Base-by-base conservation (phyloP, 2,888 invertebrate species). In the Habroteleia sp. region DNA sequence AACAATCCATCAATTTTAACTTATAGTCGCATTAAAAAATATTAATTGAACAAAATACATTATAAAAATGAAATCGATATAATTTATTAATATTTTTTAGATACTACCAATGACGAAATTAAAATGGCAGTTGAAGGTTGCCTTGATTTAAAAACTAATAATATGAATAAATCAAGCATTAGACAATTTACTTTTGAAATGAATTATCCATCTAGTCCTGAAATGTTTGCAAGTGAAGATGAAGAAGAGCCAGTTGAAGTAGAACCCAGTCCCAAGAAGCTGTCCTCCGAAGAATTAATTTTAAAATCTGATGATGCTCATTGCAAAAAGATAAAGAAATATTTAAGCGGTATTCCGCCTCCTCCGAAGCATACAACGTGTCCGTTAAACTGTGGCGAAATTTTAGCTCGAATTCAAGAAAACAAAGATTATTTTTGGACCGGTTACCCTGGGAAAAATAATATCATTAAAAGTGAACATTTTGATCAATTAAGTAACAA, bases 311-410 rank as follows among this genome's bases (percentile, higher is more conserved):
- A 91, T 79, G 79, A 82, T 11, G 85, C 83, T 74, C 78, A 90
- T 63, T 77, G 90, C 13, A 87, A 82, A 37, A 87, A 87, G 74
- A 87, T 92, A 42, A 90, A 93, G 85, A 91, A 91, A 83, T 91
- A 91, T 39, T 87, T 95, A 4, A 91, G 91, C 77, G 95, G 95
- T 0, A 91, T 95, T 0, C 90, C 93, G 4, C 95, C 95, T 13
- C 95, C 95, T 5, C 94, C 94, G 0, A 94, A 93, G 14, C 90
- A 94, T 6, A 95, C 94, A 7, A 92, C 91, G 27, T 89, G 93
- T 14, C 92, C 93, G 79, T 90, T 92, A 56, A 93, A 93, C 82
- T 91, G 92, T 11, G 89, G 90, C 16, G 92, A 93, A 82, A 92
- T 93, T 87, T 90, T 95, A 10, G 89, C 90, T 11, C 90, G 89